Evolutionary conservation across 1,140 invertebrate species (phyloP).

Genomic region (Megalonaias nervosa): DNA sequence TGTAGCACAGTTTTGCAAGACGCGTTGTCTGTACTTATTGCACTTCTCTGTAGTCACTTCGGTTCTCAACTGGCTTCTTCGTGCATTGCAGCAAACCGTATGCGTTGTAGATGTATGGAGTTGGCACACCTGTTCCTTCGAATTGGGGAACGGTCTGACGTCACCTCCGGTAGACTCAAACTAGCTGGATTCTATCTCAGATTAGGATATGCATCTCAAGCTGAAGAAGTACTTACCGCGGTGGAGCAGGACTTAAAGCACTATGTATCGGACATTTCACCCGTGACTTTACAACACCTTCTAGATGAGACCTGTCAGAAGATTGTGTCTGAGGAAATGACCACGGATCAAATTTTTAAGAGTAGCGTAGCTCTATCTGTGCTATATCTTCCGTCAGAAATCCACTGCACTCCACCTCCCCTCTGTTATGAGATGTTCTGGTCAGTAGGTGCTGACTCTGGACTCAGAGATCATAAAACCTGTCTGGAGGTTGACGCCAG

Average conservation of each 20-base stretch:
- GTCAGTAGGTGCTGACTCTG: neutral
- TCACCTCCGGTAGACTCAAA: no score
- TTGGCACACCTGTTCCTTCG: no score
- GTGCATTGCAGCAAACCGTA: no score
- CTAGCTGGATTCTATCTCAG: neutral
- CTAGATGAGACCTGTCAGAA: neutral
- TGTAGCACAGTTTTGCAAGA: no score
- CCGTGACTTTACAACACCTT: neutral
- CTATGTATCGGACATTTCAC: neutral
- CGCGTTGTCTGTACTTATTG: no score
- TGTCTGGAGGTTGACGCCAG: neutral
- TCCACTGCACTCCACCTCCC: neutral
- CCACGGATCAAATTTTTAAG: neutral
- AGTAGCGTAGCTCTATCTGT: constrained; percentile 2
- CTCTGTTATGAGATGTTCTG: neutral
- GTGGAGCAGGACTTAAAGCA: neutral
- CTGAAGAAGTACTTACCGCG: neutral
- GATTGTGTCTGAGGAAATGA: neutral
- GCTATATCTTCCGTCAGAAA: neutral
- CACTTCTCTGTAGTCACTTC: no score
- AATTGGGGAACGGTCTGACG: no score
- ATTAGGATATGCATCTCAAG: neutral
- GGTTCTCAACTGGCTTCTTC: no score
- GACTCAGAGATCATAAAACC: neutral
- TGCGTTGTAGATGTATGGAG: no score